A percentile compares a stretch with the other conserved stretches of the same genome.
Conservation (phyloP, 2,797 vertebrate genomes). For the Propithecus perrieri region DNA sequence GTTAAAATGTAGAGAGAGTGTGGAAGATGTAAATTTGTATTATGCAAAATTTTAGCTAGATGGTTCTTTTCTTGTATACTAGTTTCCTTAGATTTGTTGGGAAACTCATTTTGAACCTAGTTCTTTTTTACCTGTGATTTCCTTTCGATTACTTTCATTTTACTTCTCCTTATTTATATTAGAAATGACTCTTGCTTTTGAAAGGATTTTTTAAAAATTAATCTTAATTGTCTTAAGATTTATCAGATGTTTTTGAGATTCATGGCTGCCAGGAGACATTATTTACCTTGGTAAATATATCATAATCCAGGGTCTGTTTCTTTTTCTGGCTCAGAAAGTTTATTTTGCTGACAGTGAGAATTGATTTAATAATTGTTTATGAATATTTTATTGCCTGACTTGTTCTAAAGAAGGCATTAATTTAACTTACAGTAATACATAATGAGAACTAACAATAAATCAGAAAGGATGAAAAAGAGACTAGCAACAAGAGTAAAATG, state of each 20-base stretch:
- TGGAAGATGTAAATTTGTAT: not conserved
- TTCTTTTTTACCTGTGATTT: not conserved
- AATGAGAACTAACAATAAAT: not conserved
- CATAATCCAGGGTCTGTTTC: not conserved
- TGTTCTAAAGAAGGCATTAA: not conserved
- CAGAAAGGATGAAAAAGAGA: not conserved
- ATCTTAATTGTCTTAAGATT: not conserved
- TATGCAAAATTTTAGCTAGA: not conserved
- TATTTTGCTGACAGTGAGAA: not conserved
- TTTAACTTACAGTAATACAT: not conserved
- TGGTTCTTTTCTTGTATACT: not conserved
- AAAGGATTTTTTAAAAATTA: not conserved
- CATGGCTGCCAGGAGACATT: not conserved
- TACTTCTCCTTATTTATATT: not conserved
- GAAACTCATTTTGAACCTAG: not conserved
- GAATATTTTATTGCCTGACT: not conserved
- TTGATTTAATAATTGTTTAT: not conserved
- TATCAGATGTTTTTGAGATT: not conserved
- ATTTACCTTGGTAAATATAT: not conserved
- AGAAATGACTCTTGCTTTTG: not conserved
- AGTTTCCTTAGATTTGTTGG: not conserved
- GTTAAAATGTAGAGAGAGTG: not conserved
- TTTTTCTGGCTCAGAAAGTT: not conserved
- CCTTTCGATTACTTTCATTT: not conserved
- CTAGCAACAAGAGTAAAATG: not conserved